Conservation (phyloP, 2,888 invertebrate species). For the Stenchaetothrips biformis region DNA sequence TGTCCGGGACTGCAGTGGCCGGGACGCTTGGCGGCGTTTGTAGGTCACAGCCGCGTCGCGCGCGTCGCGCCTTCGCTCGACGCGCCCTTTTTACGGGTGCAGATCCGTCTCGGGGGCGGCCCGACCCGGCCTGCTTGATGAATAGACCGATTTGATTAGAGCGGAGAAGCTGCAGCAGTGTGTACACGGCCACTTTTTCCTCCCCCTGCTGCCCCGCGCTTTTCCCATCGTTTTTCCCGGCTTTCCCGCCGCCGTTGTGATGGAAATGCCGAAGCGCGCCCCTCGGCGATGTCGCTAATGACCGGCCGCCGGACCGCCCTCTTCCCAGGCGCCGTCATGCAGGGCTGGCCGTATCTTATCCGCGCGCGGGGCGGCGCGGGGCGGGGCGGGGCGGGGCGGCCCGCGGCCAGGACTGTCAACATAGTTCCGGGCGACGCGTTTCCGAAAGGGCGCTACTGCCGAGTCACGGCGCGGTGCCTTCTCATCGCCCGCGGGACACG, state of each 20-base stretch:
- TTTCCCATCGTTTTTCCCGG: background rate
- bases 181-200: background rate
- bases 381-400: conserved; percentile 1
- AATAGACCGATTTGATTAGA: background rate
- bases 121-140: background rate
- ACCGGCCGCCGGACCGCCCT: background rate
- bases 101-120: background rate
- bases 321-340: too few species aligned
- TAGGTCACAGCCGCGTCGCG: background rate
- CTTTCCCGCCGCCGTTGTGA: background rate
- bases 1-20: background rate
- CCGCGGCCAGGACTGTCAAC: background rate
- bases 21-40: background rate
- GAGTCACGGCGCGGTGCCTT: background rate
- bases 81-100: background rate
- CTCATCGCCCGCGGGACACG: background rate
- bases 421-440: background rate
- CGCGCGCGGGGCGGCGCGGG: background rate
- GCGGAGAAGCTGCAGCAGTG: background rate
- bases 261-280: background rate
- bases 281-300: background rate
- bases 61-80: background rate
- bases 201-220: background rate
- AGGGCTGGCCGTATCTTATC: too few species aligned
- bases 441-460: background rate